Percentiles rank a stretch among this genome's conserved stretches.
phyloP scores from a whole-genome alignment of 2,797 vertebrate genomes.

The Spondyliosoma cantharus region DNA sequence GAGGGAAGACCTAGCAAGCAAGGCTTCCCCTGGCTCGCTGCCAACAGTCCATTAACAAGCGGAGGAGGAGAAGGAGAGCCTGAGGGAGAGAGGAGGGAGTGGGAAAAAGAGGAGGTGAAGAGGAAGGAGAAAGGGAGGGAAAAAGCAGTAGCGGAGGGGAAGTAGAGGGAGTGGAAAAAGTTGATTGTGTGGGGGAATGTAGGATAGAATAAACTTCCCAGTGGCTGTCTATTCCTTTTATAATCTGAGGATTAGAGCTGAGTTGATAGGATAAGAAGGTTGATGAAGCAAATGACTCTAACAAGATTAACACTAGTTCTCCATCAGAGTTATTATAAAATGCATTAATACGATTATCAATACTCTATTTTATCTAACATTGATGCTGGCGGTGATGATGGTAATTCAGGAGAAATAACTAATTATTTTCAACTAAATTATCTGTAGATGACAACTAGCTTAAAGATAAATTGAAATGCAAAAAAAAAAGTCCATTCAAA shows the following conservation, averaged over 20 bases:
- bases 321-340: conserved; percentile 26
- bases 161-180: conserved; percentile 15
- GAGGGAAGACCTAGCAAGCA: conserved; percentile 82
- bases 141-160: conserved; percentile 14
- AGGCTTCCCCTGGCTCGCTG: conserved; percentile 82
- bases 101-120: conserved; percentile 37
- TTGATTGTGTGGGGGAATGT: conserved; percentile 13
- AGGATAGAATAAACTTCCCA: conserved; percentile 42
- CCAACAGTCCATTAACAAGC: conserved; percentile 77
- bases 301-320: conserved; percentile 46
- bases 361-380: not conserved
- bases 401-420: not conserved
- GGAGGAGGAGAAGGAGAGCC: conserved; percentile 40
- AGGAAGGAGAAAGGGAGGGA: conserved; percentile 24
- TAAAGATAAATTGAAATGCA: no score
- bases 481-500: no score
- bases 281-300: conserved; percentile 49
- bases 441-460: not conserved
- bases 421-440: not conserved
- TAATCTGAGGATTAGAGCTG: conserved; percentile 56
- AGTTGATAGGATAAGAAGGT: conserved; percentile 28
- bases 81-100: conserved; percentile 19
- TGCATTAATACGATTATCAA: conserved; percentile 19
- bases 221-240: conserved; percentile 40
- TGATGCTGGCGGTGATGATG: not conserved